Base-by-base conservation (phyloP, 1,140 invertebrate species). In the Lepidurus arcticus region DNA sequence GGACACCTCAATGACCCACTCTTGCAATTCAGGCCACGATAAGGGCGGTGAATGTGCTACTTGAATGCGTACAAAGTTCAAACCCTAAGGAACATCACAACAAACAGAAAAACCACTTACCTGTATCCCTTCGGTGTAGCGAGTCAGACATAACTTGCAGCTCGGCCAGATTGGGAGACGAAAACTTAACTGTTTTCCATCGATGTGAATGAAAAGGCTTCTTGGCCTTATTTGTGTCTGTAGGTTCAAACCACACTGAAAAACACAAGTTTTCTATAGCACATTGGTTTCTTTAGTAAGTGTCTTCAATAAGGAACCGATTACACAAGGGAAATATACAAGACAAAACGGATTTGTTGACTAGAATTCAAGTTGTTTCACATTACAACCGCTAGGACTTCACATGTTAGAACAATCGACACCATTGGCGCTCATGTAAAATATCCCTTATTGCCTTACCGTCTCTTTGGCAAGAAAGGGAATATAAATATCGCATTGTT, bases 141-240 rank as follows among this genome's bases (percentile, higher is more conserved):
- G 45, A 78, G n/a, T 75, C 76, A 76, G 83, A 80, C 78, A 87
- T 85, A 7, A 79, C 80, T 73, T 82, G 83, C 24, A 93, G 84
- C 86, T 94, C 93, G 53, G 87, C 86, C 11, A 93, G 80, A 85
- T 94, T 94, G 13, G 93, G 93, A 7, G 92, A 90, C 0, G 89
- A 86, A 80, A 89, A 90, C 4, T 86, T 86, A 24, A 73, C 24
- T 47, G 84, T 80, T 75, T 85, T 85, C 81, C 86, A 87, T 0
- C 83, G 81, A 5, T 83, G 45, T 13, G 83, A 81, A 47, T 85
- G 76, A 80, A 91, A 90, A 5, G 90, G 88, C 81, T 90, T 90
- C 0, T 80, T 79, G 0, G 89, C 88, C 80, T 89, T 88, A 73
- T 85, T 83, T 45, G 89, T 83, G 81, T 92, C 90, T 6, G 91